Evolutionary conservation across 2,888 invertebrate species (phyloP).

Genomic region (Petrophora chlorosata): DNA sequence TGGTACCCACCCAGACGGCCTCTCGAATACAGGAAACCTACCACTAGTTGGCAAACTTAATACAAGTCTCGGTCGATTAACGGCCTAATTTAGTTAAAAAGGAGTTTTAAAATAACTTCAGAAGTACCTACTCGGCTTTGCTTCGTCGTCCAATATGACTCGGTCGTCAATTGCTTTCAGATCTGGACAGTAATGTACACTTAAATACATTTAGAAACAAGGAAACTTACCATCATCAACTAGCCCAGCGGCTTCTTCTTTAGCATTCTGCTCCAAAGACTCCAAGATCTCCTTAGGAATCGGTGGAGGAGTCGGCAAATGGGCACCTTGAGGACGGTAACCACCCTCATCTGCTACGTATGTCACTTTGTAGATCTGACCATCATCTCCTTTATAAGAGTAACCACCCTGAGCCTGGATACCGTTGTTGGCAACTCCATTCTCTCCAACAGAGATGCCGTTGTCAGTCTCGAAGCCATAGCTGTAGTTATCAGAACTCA

Average conservation of each 20-base stretch:
- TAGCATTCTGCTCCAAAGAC: constrained; percentile 67
- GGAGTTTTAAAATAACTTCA: too few species aligned
- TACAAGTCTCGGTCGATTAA: too few species aligned
- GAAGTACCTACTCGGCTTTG: too few species aligned
- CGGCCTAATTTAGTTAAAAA: too few species aligned
- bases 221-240: constrained; percentile 72
- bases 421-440: constrained; percentile 59
- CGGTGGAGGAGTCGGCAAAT: constrained; percentile 71
- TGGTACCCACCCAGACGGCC: too few species aligned
- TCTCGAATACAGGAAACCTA: too few species aligned
- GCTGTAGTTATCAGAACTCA: constrained; percentile 58
- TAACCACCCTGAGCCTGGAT: constrained; percentile 67
- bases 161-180: too few species aligned
- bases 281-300: constrained; percentile 67
- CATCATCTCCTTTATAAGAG: constrained; percentile 71
- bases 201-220: constrained; percentile 4
- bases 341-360: constrained; percentile 71
- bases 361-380: constrained; percentile 66
- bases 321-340: constrained; percentile 64
- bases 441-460: constrained; percentile 67
- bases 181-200: background rate
- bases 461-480: constrained; percentile 71
- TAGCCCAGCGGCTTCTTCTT: constrained; percentile 69
- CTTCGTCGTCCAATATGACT: too few species aligned
- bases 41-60: too few species aligned